phyloP scores from a whole-genome alignment of 2,113 vertebrate genomes.

The Saguinus midas region DNA sequence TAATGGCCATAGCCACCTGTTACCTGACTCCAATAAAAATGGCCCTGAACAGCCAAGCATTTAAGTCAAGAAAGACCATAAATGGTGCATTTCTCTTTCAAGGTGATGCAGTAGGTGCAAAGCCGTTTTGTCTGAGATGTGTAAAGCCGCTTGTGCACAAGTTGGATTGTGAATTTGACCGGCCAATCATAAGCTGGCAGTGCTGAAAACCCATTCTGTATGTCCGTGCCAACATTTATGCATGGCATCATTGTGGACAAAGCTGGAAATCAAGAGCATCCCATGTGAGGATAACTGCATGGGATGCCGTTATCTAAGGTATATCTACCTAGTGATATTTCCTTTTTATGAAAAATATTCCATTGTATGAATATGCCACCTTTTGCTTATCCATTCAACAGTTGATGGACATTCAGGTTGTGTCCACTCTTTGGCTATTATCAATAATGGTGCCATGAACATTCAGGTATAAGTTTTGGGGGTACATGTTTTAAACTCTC shows the following conservation, averaged over 20 bases:
- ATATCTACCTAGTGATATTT: not conserved
- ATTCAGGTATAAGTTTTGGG: not conserved
- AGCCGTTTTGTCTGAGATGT: slow-evolving; percentile 65
- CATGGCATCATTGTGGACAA: slow-evolving; percentile 33
- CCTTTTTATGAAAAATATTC: not conserved
- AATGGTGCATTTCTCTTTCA: slow-evolving; percentile 43
- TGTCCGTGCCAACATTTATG: not conserved
- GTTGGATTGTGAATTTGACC: slow-evolving; percentile 48
- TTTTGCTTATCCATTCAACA: not conserved
- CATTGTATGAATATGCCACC: not conserved
- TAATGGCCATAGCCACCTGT: not conserved
- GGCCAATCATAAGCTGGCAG: slow-evolving; percentile 3
- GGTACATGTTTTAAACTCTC: not conserved
- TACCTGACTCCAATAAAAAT: slow-evolving; percentile 42
- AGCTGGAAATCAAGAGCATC: not conserved
- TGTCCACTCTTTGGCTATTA: not conserved
- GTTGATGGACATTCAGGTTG: not conserved
- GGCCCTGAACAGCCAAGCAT: slow-evolving; percentile 18
- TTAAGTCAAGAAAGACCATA: slow-evolving; percentile 59
- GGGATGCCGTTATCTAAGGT: not conserved
- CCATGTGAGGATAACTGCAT: slow-evolving; percentile 37
- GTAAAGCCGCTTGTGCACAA: slow-evolving; percentile 45
- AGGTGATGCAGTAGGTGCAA: slow-evolving; percentile 32
- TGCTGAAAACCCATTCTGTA: slow-evolving; percentile 45
- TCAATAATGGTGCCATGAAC: not conserved